These are phyloP conservation scores for Poecilia wingei DNA, from an alignment of 2,797 vertebrate genomes.

Conservation along the genomic window DNA sequence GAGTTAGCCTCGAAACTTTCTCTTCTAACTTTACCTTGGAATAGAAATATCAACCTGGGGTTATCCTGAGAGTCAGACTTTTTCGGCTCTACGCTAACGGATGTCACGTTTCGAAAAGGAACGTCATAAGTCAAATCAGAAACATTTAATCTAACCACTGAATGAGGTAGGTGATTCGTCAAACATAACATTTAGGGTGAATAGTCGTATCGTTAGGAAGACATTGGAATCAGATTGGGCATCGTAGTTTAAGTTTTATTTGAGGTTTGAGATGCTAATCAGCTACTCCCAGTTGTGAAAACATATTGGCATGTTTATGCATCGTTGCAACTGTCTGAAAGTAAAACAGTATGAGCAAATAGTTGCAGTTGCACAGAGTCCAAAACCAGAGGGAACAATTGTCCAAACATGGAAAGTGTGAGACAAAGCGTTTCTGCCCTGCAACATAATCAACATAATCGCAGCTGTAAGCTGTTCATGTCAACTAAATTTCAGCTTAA, in stretches of 20 bases:
- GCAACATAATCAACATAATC: background rate
- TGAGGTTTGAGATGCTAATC: too few relatives aligned
- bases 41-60: background rate
- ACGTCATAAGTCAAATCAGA: background rate
- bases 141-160: background rate
- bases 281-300: too few relatives aligned
- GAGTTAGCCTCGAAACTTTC: background rate
- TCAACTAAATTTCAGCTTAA: background rate
- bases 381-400: background rate
- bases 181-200: background rate
- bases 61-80: background rate
- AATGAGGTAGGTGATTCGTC: background rate
- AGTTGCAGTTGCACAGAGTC: background rate
- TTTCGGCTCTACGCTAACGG: background rate
- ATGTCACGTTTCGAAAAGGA: background rate
- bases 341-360: background rate
- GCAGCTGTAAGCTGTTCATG: background rate
- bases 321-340: background rate
- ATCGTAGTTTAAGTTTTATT: too few relatives aligned
- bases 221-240: too few relatives aligned
- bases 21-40: background rate
- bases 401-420: background rate
- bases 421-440: background rate
- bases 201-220: too few relatives aligned
- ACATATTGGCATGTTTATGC: background rate